Evolutionary conservation across 2,888 invertebrate species (phyloP).

Genomic region (Tribolium freemani): DNA sequence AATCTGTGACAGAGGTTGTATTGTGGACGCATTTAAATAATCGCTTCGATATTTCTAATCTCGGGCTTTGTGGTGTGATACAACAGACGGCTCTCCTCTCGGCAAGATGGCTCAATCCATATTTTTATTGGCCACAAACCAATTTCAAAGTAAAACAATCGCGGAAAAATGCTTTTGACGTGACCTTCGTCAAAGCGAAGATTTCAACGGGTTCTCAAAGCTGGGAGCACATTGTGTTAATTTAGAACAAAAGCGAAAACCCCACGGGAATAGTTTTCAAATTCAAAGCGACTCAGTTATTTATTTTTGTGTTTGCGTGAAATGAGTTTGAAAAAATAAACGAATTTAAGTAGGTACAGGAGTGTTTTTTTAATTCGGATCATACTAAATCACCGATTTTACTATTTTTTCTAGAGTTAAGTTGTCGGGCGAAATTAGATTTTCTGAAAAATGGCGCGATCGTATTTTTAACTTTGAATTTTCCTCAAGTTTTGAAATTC

Average conservation of each 20-base stretch:
- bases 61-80: slow-evolving; percentile 47
- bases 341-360: background rate
- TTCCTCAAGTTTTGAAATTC: background rate
- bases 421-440: background rate
- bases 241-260: background rate
- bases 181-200: background rate
- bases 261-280: background rate
- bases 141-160: background rate
- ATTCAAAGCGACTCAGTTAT: background rate
- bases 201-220: background rate
- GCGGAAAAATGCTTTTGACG: slow-evolving; percentile 4
- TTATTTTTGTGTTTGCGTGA: background rate
- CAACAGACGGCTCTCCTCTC: background rate
- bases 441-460: background rate
- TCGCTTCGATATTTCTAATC: slow-evolving; percentile 65
- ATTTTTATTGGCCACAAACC: background rate
- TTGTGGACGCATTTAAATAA: slow-evolving; percentile 65
- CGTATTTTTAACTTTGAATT: background rate
- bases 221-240: background rate
- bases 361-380: background rate
- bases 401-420: background rate
- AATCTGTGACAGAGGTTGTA: slow-evolving; percentile 58
- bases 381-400: background rate
- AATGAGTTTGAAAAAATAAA: background rate
- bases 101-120: background rate